phyloP scores from a whole-genome alignment of 2,113 vertebrate species.

The Cryptotis parvus region DNA sequence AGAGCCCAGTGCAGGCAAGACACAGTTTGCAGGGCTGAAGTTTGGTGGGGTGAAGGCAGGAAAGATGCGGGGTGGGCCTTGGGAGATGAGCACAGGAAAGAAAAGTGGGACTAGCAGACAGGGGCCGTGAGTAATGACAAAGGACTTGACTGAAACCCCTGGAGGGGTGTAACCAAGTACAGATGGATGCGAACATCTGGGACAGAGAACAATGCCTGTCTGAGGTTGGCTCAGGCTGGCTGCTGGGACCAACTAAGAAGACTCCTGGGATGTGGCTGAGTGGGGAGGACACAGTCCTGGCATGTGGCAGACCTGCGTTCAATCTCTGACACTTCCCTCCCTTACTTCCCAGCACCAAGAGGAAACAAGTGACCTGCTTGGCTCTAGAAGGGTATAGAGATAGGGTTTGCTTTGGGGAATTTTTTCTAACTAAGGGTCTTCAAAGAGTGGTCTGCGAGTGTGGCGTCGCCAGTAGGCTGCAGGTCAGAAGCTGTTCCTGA shows the following conservation, averaged over 20 bases:
- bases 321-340: no score
- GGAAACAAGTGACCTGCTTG: neutral
- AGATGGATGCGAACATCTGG: neutral
- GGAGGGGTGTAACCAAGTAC: neutral
- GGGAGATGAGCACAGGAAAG: neutral
- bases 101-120: neutral
- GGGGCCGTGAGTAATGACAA: neutral
- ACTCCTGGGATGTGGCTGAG: no score
- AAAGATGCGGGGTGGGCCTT: neutral
- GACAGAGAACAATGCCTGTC: neutral
- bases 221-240: neutral
- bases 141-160: neutral
- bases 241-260: neutral
- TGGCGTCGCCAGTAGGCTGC: neutral
- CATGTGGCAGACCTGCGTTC: no score
- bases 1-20: neutral
- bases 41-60: neutral
- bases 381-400: constrained; percentile 10
- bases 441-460: neutral
- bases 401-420: neutral
- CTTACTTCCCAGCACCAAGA: neutral
- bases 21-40: neutral
- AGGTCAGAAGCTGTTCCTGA: neutral
- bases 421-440: neutral
- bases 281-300: no score